phyloP scores from a whole-genome alignment of 2,113 vertebrate species.

The Ovis aries region DNA sequence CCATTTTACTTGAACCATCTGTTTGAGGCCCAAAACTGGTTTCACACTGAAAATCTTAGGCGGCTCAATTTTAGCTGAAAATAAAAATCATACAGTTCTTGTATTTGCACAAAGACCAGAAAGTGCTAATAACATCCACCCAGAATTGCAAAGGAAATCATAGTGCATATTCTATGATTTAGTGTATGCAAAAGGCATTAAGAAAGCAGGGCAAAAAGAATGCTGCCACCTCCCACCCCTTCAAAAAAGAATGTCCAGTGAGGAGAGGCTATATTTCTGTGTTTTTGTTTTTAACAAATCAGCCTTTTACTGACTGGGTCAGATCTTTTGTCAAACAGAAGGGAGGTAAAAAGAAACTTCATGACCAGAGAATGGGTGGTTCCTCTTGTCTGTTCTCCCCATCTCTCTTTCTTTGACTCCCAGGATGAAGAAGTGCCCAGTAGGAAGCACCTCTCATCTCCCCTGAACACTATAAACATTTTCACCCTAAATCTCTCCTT shows the following conservation, averaged over 20 bases:
- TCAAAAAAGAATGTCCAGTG: not conserved
- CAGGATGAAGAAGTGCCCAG: not conserved
- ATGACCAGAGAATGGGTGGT: not conserved
- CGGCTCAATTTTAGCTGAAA: constrained; percentile 78
- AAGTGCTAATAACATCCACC: not conserved
- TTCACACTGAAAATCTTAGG: constrained; percentile 72
- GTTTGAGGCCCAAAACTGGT: constrained; percentile 51
- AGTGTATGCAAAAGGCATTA: not conserved
- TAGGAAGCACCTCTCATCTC: not conserved
- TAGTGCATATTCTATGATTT: not conserved
- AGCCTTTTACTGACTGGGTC: not conserved
- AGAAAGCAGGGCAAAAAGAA: not conserved
- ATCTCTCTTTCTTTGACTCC: not conserved
- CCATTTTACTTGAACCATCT: constrained; percentile 77
- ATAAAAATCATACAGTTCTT: constrained; percentile 37
- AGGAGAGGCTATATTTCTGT: not conserved
- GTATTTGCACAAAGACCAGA: not conserved
- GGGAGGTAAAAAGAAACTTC: not conserved
- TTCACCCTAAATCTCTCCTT: not conserved
- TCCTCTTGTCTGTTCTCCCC: not conserved
- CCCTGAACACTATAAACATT: not conserved
- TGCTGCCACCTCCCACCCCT: no score
- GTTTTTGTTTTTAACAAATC: not conserved
- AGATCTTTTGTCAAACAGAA: not conserved
- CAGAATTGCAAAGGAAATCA: not conserved